These are phyloP conservation scores for Tragelaphus imberbis DNA, from an alignment of 2,113 vertebrate genomes.

Conservation along the genomic window DNA sequence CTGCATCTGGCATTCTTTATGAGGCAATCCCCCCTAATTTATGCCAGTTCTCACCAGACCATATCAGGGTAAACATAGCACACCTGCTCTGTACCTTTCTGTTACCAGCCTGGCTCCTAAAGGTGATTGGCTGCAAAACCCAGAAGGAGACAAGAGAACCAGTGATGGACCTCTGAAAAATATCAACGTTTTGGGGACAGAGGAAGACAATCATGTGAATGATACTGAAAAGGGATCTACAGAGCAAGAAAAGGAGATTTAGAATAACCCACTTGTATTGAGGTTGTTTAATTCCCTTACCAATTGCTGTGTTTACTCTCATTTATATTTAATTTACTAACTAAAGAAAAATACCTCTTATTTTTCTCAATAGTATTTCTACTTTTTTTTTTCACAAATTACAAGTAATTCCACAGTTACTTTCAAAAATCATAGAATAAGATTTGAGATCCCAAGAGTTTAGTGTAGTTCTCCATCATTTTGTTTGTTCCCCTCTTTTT, in stretches of 20 bases:
- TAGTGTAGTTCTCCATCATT: neutral
- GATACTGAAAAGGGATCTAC: neutral
- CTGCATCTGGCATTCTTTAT: neutral
- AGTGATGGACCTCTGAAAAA: neutral
- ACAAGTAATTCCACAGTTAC: neutral
- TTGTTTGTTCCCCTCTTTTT: neutral
- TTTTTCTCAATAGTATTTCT: neutral
- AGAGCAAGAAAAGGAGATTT: neutral
- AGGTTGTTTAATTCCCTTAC: neutral
- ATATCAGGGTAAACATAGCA: neutral
- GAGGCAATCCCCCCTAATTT: neutral
- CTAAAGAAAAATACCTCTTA: neutral
- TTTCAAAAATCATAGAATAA: neutral
- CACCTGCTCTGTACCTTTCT: neutral
- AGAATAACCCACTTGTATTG: neutral
- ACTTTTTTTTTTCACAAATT: neutral
- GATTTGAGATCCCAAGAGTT: neutral
- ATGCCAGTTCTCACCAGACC: neutral
- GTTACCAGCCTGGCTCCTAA: neutral
- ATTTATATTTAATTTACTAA: neutral
- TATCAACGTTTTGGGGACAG: neutral
- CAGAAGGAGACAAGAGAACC: neutral
- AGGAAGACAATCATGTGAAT: neutral
- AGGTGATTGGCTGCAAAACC: neutral
- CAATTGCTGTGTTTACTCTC: neutral